These are phyloP conservation scores for Tinea pellionella DNA, from an alignment of 2,888 invertebrate species.

Conservation along the genomic window DNA sequence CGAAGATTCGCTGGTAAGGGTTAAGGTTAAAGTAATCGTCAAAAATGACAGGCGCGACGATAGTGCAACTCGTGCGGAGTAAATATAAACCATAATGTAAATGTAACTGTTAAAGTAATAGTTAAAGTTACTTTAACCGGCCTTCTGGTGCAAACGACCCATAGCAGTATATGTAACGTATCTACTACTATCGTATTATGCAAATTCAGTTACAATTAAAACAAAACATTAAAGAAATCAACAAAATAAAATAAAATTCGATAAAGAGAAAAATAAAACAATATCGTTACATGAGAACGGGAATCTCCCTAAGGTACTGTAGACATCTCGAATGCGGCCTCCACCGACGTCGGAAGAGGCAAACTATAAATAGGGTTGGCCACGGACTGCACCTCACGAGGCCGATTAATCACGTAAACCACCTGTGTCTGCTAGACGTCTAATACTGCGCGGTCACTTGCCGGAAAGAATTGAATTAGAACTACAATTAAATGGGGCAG, in stretches of 20 bases:
- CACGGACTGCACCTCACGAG: slow-evolving; percentile 34
- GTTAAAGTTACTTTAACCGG: too few relatives aligned
- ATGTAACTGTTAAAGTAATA: too few relatives aligned
- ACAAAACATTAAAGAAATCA: neutral
- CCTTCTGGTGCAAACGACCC: too few relatives aligned
- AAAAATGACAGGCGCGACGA: too few relatives aligned
- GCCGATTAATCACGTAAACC: slow-evolving; percentile 51
- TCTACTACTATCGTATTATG: too few relatives aligned
- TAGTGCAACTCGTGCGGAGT: too few relatives aligned
- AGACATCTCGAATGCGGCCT: slow-evolving; percentile 6
- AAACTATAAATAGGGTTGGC: slow-evolving; percentile 32
- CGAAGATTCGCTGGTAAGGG: too few relatives aligned
- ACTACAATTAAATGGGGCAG: slow-evolving; percentile 8
- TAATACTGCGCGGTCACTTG: neutral
- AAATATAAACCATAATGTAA: too few relatives aligned
- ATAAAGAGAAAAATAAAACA: slow-evolving; percentile 7
- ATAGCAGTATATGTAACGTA: too few relatives aligned
- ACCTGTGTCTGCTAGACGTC: slow-evolving; percentile 22
- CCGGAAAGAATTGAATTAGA: slow-evolving; percentile 12
- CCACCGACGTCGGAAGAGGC: slow-evolving; percentile 1
- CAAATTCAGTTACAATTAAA: too few relatives aligned
- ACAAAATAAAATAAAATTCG: neutral
- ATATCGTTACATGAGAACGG: slow-evolving; percentile 3
- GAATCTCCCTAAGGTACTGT: slow-evolving; percentile 2
- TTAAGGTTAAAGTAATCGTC: too few relatives aligned